Evolutionary conservation across 2,113 vertebrate species (phyloP).

Genomic region (Sphyrna mokarran): DNA sequence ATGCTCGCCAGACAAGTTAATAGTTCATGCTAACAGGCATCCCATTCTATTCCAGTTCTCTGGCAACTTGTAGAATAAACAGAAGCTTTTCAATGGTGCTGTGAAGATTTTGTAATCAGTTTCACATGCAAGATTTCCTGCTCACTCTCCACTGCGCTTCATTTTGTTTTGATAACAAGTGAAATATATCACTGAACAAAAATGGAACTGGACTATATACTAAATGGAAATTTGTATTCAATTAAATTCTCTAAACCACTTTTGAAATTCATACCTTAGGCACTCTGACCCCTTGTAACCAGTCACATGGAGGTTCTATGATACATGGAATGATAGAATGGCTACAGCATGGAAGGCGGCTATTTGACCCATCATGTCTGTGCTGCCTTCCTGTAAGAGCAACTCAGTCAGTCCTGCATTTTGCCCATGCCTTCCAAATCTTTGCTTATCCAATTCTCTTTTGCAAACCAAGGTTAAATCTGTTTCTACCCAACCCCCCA

Average conservation of each 20-base stretch:
- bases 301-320: not conserved
- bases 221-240: not conserved
- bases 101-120: not conserved
- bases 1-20: too few species aligned
- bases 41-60: not conserved
- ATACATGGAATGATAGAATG: not conserved
- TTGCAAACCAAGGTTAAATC: not conserved
- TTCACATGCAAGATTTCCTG: not conserved
- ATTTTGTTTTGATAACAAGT: not conserved
- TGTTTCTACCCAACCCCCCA: not conserved
- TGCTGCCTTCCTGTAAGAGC: not conserved
- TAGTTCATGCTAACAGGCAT: not conserved
- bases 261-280: not conserved
- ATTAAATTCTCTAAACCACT: not conserved
- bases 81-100: not conserved
- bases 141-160: not conserved
- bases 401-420: not conserved
- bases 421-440: not conserved
- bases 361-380: not conserved
- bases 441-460: not conserved
- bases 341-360: too few species aligned
- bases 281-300: not conserved
- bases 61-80: not conserved
- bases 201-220: not conserved
- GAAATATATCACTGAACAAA: not conserved